Evolutionary conservation across 2,797 vertebrate genomes (phyloP).

Genomic region (Trichosurus vulpecula): DNA sequence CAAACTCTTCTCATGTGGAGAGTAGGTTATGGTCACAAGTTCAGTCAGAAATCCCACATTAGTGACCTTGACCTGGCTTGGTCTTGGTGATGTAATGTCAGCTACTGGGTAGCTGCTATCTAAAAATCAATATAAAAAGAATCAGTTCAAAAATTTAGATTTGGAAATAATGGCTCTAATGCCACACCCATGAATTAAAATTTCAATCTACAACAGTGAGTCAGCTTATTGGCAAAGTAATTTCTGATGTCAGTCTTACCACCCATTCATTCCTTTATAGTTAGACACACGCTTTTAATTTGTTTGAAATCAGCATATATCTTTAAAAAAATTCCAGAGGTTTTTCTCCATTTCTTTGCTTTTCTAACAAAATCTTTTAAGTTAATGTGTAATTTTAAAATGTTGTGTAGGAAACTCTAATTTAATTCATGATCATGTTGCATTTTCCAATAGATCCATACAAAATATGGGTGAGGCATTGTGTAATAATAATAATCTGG

Average conservation of each 20-base stretch:
- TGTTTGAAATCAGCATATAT: constrained; percentile 44
- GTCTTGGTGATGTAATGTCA: background rate
- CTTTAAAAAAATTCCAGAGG: constrained; percentile 13
- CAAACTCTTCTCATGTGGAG: background rate
- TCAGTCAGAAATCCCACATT: background rate
- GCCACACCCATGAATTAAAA: constrained; percentile 29
- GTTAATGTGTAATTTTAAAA: background rate
- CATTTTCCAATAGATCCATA: background rate
- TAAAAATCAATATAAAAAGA: constrained; percentile 16
- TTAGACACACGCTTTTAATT: constrained; percentile 21
- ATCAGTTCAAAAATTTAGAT: constrained; percentile 40
- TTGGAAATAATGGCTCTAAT: background rate
- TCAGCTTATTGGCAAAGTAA: constrained; percentile 1
- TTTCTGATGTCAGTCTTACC: constrained; percentile 18
- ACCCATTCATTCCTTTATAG: background rate
- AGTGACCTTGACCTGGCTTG: background rate
- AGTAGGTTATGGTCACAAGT: background rate
- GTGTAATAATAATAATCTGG: background rate
- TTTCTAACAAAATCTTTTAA: constrained; percentile 29
- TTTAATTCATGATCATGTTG: background rate
- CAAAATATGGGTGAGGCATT: background rate
- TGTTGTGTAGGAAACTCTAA: background rate
- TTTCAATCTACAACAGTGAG: constrained; percentile 15
- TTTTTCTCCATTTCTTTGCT: background rate
- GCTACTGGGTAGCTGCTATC: background rate